These are phyloP conservation scores for Stenolophus ochropezus DNA, from an alignment of 2,888 invertebrate species.

Conservation along the genomic window DNA sequence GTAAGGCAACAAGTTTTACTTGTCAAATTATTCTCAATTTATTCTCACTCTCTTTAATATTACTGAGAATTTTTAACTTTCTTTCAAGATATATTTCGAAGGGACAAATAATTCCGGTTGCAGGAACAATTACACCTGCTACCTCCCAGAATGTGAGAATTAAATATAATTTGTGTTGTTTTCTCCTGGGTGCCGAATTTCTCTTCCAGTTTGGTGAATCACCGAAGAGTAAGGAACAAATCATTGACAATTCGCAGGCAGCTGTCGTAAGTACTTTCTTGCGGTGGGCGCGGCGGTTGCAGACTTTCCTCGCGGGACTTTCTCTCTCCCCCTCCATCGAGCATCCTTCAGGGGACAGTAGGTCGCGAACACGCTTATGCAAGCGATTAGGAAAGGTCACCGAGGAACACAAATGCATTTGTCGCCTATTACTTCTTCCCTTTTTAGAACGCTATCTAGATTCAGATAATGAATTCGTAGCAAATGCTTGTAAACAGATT, in stretches of 20 bases:
- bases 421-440: slow-evolving; percentile 64
- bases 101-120: too few species aligned
- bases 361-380: slow-evolving; percentile 61
- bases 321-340: slow-evolving; percentile 20
- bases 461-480: too few species aligned
- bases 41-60: too few species aligned
- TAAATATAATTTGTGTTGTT: too few species aligned
- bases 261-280: slow-evolving; percentile 47
- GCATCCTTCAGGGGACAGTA: slow-evolving; percentile 65
- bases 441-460: too few species aligned
- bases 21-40: too few species aligned
- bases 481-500: too few species aligned
- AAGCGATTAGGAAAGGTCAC: slow-evolving; percentile 60
- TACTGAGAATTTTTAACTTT: too few species aligned
- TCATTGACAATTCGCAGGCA: slow-evolving; percentile 40
- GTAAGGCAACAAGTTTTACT: too few species aligned
- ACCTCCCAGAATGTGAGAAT: too few species aligned
- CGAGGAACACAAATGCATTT: slow-evolving; percentile 63
- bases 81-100: too few species aligned
- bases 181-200: slow-evolving; percentile 29
- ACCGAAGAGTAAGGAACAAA: slow-evolving; percentile 20
- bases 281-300: slow-evolving; percentile 45
- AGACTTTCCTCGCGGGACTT: slow-evolving; percentile 51
- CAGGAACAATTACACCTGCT: too few species aligned
- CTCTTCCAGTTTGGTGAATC: slow-evolving; percentile 26